Evolutionary conservation across 1,140 invertebrate genomes (phyloP).

Genomic region (Drosophila pallidifrons): DNA sequence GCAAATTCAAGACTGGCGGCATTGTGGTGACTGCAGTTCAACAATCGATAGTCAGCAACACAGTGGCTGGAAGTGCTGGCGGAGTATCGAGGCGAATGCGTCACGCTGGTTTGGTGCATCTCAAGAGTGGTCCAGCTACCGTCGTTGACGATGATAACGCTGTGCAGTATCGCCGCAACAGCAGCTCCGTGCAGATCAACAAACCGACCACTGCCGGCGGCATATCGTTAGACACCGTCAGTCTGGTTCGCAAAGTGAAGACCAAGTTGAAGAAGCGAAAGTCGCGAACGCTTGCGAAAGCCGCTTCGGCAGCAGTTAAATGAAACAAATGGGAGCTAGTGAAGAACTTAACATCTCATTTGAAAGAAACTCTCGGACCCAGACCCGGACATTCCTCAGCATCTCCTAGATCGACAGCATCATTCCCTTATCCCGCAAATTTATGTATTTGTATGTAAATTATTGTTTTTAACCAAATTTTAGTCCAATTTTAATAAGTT

Average conservation of each 20-base stretch:
- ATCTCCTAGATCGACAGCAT: constrained; percentile 9
- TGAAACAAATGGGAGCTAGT: constrained; percentile 29
- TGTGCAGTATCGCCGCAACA: constrained; percentile 40
- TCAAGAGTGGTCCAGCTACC: constrained; percentile 24
- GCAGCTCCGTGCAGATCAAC: constrained; percentile 17
- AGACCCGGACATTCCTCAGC: constrained; percentile 6
- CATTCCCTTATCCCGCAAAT: constrained; percentile 1
- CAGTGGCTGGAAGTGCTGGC: constrained; percentile 19
- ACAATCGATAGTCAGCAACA: constrained; percentile 28
- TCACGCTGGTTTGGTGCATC: constrained; percentile 32
- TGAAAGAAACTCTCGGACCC: no score
- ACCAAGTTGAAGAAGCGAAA: constrained; percentile 81
- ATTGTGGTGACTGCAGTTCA: constrained; percentile 86
- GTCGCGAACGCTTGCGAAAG: constrained; percentile 54
- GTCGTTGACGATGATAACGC: not conserved
- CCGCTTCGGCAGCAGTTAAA: constrained; percentile 33
- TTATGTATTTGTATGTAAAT: constrained; percentile 33
- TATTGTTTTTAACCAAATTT: constrained; percentile 37
- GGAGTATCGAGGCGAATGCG: constrained; percentile 55
- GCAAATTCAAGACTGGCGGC: constrained; percentile 87
- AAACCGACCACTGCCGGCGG: constrained; percentile 41
- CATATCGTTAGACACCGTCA: constrained; percentile 64
- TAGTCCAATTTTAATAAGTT: constrained; percentile 36
- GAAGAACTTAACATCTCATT: not conserved
- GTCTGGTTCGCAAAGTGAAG: constrained; percentile 76